Evolutionary conservation across 2,113 vertebrate species (phyloP).

Genomic region (Oncorhynchus gorbuscha): DNA sequence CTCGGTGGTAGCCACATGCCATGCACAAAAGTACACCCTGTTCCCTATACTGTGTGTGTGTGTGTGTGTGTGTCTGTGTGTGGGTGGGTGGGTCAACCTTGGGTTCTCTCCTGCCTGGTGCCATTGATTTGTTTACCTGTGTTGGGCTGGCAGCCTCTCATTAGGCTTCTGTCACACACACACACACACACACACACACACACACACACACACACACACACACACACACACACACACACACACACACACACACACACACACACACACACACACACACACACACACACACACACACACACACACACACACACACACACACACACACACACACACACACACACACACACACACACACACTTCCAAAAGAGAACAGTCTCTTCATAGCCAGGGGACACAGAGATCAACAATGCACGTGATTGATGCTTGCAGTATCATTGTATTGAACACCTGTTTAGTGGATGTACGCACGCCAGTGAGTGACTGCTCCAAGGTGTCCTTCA

Average conservation of each 20-base stretch:
- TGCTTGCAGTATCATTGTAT: constrained; percentile 63
- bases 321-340: too few species aligned
- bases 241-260: constrained; percentile 26
- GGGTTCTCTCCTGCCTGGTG: constrained; percentile 63
- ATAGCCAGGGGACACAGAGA: constrained; percentile 39
- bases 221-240: too few species aligned
- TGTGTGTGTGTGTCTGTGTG: constrained; percentile 1
- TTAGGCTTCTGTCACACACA: constrained; percentile 69
- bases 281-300: too few species aligned
- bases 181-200: too few species aligned
- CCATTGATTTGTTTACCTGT: constrained; percentile 82
- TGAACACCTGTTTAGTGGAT: constrained; percentile 67
- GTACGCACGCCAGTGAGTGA: constrained; percentile 59
- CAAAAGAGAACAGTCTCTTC: constrained; percentile 62
- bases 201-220: too few species aligned
- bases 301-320: constrained; percentile 53
- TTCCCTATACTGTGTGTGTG: not conserved
- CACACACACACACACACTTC: too few species aligned
- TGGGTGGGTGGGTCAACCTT: constrained; percentile 64
- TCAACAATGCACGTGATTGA: constrained; percentile 74
- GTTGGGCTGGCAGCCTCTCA: constrained; percentile 74
- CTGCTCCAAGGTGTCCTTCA: constrained; percentile 59
- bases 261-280: too few species aligned
- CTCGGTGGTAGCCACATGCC: not conserved
- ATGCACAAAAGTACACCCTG: too few species aligned